These are phyloP conservation scores for Cheirogaleus major DNA, from an alignment of 2,797 vertebrate species.

Conservation along the genomic window DNA sequence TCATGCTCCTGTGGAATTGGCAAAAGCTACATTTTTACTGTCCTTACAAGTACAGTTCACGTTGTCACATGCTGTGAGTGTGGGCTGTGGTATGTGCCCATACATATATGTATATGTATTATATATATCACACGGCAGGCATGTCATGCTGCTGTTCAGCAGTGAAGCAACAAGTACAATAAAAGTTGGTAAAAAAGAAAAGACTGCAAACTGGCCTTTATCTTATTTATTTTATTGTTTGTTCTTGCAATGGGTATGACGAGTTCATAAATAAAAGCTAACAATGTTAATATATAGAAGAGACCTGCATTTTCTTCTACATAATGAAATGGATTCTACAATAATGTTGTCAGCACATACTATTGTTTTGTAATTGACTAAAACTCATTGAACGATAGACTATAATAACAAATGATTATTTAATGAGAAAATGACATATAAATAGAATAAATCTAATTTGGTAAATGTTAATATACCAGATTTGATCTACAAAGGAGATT, in stretches of 20 bases:
- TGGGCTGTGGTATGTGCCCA: conserved; percentile 41
- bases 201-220: background rate
- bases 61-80: background rate
- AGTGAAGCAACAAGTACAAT: conserved; percentile 40
- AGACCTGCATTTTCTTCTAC: background rate
- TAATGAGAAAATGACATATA: background rate
- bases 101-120: conserved; percentile 79
- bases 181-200: conserved; percentile 30
- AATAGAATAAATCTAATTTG: conserved; percentile 33
- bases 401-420: background rate
- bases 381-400: background rate
- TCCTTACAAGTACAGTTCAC: conserved; percentile 31
- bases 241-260: background rate
- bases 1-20: conserved; percentile 20
- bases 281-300: background rate
- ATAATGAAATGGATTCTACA: background rate
- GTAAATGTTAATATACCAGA: background rate
- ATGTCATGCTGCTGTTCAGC: conserved; percentile 59
- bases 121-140: conserved; percentile 58
- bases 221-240: conserved; percentile 33
- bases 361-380: conserved; percentile 8
- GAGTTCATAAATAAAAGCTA: conserved; percentile 17
- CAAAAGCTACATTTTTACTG: conserved; percentile 18
- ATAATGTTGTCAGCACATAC: background rate
- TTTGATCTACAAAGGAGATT: background rate